These are phyloP conservation scores for Heliconius ismenius DNA, from an alignment of 2,888 invertebrate species.

Conservation along the genomic window DNA sequence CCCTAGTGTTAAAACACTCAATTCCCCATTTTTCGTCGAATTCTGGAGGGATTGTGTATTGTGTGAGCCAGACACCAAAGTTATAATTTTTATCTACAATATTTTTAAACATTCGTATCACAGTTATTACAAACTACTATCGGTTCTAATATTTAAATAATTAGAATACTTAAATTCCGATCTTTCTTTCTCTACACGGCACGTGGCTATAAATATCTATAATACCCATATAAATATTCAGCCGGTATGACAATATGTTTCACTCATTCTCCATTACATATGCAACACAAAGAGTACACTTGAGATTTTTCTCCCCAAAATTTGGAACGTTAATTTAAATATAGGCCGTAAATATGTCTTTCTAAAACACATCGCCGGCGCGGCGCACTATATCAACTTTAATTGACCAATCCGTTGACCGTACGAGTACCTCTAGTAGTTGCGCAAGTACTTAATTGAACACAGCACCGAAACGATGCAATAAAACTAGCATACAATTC, in stretches of 20 bases:
- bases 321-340: constrained; percentile 29
- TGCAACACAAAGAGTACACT: constrained; percentile 3
- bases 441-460: constrained; percentile 54
- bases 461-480: constrained; percentile 55
- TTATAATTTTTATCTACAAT: no score
- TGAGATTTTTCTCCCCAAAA: constrained; percentile 21
- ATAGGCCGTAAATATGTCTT: constrained; percentile 39
- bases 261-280: not conserved
- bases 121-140: not conserved
- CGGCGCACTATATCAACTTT: constrained; percentile 44
- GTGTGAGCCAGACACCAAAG: no score
- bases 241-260: not conserved
- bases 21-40: no score
- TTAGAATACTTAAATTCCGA: not conserved
- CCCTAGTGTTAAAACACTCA: no score
- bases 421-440: constrained; percentile 44
- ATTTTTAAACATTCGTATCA: not conserved
- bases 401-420: constrained; percentile 47
- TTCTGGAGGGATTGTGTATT: no score
- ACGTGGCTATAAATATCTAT: not conserved
- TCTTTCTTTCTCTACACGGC: not conserved
- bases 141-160: not conserved
- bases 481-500: constrained; percentile 53
- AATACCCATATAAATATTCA: not conserved
- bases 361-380: constrained; percentile 36